These are phyloP conservation scores for Psammodynastes pulverulentus DNA, from an alignment of 2,113 vertebrate genomes.

Conservation along the genomic window DNA sequence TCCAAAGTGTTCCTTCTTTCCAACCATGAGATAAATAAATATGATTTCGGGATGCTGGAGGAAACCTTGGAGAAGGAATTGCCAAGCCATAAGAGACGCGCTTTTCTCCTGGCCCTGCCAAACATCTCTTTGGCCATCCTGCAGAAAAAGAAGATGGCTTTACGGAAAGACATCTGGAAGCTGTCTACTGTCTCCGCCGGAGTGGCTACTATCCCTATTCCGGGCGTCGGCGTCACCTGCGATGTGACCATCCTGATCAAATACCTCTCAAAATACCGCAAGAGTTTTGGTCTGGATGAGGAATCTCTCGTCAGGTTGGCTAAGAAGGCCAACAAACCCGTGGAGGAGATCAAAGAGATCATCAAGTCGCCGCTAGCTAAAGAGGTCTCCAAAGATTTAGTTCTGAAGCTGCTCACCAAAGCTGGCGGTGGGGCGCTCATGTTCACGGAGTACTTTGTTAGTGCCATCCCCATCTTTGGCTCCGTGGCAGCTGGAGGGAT, in stretches of 20 bases:
- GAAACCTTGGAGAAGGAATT: constrained; percentile 59
- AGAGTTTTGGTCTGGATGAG: constrained; percentile 62
- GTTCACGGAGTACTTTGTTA: constrained; percentile 51
- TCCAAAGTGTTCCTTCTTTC: constrained; percentile 62
- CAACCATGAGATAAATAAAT: constrained; percentile 34
- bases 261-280: constrained; percentile 52
- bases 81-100: constrained; percentile 53
- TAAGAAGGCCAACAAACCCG: constrained; percentile 58
- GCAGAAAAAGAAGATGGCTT: constrained; percentile 62
- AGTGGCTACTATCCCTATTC: constrained; percentile 58
- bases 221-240: constrained; percentile 55
- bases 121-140: constrained; percentile 60
- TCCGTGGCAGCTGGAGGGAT: constrained; percentile 58
- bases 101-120: constrained; percentile 57
- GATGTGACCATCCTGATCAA: constrained; percentile 54
- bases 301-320: constrained; percentile 63
- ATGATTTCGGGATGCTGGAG: constrained; percentile 52
- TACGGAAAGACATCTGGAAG: constrained; percentile 61
- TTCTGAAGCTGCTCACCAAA: constrained; percentile 59
- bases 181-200: constrained; percentile 53
- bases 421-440: constrained; percentile 27
- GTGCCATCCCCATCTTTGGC: constrained; percentile 60
- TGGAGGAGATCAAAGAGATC: constrained; percentile 60
- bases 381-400: constrained; percentile 47
- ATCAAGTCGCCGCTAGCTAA: constrained; percentile 57